phyloP scores from a whole-genome alignment of 1,140 invertebrate species.

The Drosophila takahashii region DNA sequence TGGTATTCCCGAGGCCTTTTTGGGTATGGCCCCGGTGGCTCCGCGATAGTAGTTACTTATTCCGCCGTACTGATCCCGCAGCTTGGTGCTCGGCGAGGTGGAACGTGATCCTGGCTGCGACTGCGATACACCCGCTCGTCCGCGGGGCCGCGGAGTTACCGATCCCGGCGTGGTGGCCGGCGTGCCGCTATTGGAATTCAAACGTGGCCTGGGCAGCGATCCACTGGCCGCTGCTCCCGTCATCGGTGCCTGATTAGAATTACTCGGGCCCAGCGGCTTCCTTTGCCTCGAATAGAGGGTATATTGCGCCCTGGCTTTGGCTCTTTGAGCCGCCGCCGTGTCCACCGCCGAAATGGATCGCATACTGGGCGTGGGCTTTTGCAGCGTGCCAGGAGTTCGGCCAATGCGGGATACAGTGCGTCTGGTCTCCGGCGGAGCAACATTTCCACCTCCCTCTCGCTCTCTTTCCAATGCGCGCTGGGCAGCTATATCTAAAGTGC shows the following conservation, averaged over 20 bases:
- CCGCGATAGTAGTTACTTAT: slow-evolving; percentile 76
- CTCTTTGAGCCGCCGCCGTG: slow-evolving; percentile 93
- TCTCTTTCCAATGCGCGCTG: slow-evolving; percentile 92
- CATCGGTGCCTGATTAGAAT: slow-evolving; percentile 86
- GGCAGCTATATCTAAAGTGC: slow-evolving; percentile 92
- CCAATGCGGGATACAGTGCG: slow-evolving; percentile 67
- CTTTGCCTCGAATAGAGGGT: slow-evolving; percentile 91
- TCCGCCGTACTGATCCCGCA: slow-evolving; percentile 86
- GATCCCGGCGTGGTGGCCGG: slow-evolving; percentile 82
- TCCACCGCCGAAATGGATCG: slow-evolving; percentile 97
- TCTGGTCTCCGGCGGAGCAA: slow-evolving; percentile 41
- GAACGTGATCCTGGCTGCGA: slow-evolving; percentile 94
- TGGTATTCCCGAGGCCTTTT: slow-evolving; percentile 89
- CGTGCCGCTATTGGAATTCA: slow-evolving; percentile 78
- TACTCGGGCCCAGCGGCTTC: slow-evolving; percentile 82
- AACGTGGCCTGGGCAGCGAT: slow-evolving; percentile 53
- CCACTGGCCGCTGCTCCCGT: slow-evolving; percentile 85
- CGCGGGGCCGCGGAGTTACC: slow-evolving; percentile 86
- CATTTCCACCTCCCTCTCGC: slow-evolving; percentile 57
- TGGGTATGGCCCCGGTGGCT: slow-evolving; percentile 82
- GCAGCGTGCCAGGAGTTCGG: slow-evolving; percentile 62
- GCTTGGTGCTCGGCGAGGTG: slow-evolving; percentile 93
- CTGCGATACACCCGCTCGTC: slow-evolving; percentile 91
- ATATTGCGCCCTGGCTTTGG: slow-evolving; percentile 92
- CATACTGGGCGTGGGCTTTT: slow-evolving; percentile 85